Conservation (phyloP, 2,888 invertebrate genomes). For the Drosophila mettleri region DNA sequence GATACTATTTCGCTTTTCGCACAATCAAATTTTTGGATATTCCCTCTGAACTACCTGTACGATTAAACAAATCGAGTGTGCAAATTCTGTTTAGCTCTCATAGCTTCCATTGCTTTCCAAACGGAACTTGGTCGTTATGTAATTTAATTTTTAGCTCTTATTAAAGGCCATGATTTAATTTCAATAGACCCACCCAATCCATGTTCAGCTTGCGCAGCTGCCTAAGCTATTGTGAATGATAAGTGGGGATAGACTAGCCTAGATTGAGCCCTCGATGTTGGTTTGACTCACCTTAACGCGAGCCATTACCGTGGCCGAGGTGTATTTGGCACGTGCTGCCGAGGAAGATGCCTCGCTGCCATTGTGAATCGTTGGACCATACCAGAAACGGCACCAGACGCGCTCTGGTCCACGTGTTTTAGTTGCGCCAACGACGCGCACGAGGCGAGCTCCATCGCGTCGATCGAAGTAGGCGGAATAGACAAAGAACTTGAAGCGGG, state of each 20-base stretch:
- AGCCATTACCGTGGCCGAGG: slow-evolving; percentile 90
- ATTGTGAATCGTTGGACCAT: slow-evolving; percentile 84
- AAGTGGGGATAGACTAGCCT: not conserved
- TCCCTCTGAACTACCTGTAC: too few species aligned
- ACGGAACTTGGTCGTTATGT: too few species aligned
- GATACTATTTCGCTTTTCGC: too few species aligned
- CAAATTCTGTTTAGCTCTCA: too few species aligned
- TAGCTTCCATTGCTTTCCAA: too few species aligned
- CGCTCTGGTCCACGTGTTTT: slow-evolving; percentile 93
- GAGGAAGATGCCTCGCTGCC: slow-evolving; percentile 39
- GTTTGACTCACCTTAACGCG: slow-evolving; percentile 88
- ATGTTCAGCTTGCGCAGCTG: not conserved
- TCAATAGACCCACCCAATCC: not conserved
- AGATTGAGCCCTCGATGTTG: not conserved
- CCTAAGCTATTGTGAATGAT: too few species aligned
- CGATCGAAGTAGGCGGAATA: slow-evolving; percentile 96
- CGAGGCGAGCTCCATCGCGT: slow-evolving; percentile 87
- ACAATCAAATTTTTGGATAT: too few species aligned
- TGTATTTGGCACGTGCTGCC: slow-evolving; percentile 73
- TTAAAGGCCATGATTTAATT: not conserved
- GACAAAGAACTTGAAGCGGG: slow-evolving; percentile 93
- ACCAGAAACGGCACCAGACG: slow-evolving; percentile 93
- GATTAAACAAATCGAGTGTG: too few species aligned
- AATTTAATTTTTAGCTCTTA: not conserved
- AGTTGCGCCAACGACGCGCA: slow-evolving; percentile 94